Percentiles rank a stretch among this genome's conserved stretches.
phyloP scores from a whole-genome alignment of 2,113 vertebrate genomes.

The Halcyon malimbica region DNA sequence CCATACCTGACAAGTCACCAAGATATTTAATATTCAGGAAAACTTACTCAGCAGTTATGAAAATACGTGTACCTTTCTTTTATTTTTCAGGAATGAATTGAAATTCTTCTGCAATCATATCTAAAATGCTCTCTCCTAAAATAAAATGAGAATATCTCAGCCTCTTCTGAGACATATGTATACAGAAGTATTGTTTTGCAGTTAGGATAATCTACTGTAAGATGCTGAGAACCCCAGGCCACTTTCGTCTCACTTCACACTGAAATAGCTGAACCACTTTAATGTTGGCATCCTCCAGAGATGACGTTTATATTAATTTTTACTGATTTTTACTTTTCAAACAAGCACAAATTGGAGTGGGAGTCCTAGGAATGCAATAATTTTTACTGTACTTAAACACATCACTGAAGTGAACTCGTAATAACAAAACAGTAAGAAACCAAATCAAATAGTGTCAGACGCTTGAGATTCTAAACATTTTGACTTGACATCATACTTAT shows the following conservation, averaged over 20 bases:
- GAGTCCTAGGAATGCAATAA: not conserved
- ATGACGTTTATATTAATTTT: not conserved
- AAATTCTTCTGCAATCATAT: not conserved
- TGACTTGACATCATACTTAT: not conserved
- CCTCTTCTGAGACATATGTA: not conserved
- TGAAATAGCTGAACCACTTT: not conserved
- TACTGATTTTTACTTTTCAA: not conserved
- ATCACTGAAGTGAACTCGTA: not conserved
- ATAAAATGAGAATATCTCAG: not conserved
- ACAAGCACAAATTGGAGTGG: not conserved
- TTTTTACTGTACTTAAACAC: not conserved
- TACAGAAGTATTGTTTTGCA: not conserved
- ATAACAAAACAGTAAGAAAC: not conserved
- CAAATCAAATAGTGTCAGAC: fast-evolving
- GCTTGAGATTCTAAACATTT: not conserved
- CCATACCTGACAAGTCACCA: not conserved
- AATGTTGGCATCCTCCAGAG: not conserved
- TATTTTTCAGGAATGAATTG: not conserved
- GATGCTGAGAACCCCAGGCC: not conserved
- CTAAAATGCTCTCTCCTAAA: not conserved
- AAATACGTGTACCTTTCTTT: not conserved
- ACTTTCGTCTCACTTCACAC: not conserved
- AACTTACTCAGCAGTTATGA: not conserved
- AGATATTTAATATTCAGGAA: not conserved
- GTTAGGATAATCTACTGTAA: not conserved